Base-by-base conservation (phyloP, 2,113 vertebrate genomes). In the Jaculus jaculus region DNA sequence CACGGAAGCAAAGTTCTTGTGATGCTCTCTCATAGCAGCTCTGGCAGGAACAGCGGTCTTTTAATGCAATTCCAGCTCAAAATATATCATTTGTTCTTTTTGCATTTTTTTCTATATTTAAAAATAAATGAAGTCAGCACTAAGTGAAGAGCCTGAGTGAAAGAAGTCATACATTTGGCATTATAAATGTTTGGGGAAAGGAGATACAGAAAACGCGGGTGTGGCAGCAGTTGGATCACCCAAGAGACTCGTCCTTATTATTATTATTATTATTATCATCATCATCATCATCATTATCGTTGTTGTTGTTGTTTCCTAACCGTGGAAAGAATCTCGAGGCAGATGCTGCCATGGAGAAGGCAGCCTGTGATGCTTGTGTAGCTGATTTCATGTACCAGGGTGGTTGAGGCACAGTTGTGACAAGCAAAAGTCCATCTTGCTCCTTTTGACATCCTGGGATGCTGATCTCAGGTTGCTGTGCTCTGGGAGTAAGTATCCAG, bases 251-350 rank as follows among this genome's bases (percentile, higher is more conserved):
- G 75, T 86, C 37, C 69, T 90, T 90, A 81, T 95, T n/a, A n/a
- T n/a, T n/a, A n/a, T n/a, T n/a, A n/a, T n/a, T n/a, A n/a, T n/a
- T n/a, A n/a, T n/a, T n/a, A n/a, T n/a, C n/a, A n/a, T n/a, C n/a
- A n/a, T n/a, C n/a, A n/a, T n/a, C n/a, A n/a, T n/a, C n/a, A n/a
- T n/a, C n/a, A n/a, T n/a, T n/a, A n/a, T n/a, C n/a, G n/a, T n/a
- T n/a, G n/a, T n/a, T n/a, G n/a, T n/a, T n/a, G n/a, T 89, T 84
- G n/a, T 94, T 86, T 90, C 75, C 34, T 87, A 39, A 91, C 54
- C 89, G 87, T 51, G 28, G 68, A 10, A 34, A 74, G 61, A 79
- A 65, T 18, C 75, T 80, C 42, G 60, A 61, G 39, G 51, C 75
- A 65, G 61, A 23, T 92, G 89, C 32, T 90, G 51, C 91, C 75